Evolutionary conservation across 1,140 invertebrate genomes (phyloP).

Genomic region (Wasmannia auropunctata): DNA sequence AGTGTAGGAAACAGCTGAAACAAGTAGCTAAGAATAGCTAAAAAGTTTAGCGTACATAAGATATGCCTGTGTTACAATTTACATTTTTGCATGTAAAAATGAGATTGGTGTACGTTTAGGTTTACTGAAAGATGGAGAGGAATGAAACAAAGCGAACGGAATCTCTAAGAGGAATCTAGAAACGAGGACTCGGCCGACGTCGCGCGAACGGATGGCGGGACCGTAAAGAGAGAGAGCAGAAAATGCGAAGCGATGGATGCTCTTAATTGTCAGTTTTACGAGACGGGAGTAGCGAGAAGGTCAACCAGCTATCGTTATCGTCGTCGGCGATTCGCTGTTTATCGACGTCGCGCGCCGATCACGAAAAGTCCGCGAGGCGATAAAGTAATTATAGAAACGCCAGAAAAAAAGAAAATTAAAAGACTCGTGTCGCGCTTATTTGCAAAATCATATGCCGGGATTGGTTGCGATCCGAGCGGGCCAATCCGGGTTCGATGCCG

Average conservation of each 20-base stretch:
- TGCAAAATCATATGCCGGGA: not conserved
- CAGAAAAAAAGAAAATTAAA: not conserved
- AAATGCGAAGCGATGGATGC: not conserved
- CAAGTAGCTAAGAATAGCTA: no score
- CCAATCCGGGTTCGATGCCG: not conserved
- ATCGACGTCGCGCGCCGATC: conserved; percentile 31
- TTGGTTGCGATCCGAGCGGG: not conserved
- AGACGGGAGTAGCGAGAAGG: conserved; percentile 46
- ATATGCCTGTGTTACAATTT: not conserved
- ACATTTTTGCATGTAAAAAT: not conserved
- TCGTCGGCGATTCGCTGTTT: conserved; percentile 32
- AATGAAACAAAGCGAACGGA: not conserved
- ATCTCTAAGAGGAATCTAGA: not conserved
- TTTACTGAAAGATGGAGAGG: not conserved
- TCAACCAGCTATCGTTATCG: conserved; percentile 66
- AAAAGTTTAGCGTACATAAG: not conserved
- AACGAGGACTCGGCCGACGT: not conserved
- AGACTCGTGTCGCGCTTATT: not conserved
- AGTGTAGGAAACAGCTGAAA: no score
- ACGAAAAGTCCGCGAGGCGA: conserved; percentile 24
- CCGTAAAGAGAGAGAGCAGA: conserved; percentile 23
- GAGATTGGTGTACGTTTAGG: not conserved
- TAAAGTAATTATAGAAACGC: conserved; percentile 33
- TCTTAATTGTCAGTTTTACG: conserved; percentile 49
- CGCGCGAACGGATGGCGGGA: conserved; percentile 38